Conservation (phyloP, 1,140 invertebrate species). For the Macrobrachium nipponense region DNA sequence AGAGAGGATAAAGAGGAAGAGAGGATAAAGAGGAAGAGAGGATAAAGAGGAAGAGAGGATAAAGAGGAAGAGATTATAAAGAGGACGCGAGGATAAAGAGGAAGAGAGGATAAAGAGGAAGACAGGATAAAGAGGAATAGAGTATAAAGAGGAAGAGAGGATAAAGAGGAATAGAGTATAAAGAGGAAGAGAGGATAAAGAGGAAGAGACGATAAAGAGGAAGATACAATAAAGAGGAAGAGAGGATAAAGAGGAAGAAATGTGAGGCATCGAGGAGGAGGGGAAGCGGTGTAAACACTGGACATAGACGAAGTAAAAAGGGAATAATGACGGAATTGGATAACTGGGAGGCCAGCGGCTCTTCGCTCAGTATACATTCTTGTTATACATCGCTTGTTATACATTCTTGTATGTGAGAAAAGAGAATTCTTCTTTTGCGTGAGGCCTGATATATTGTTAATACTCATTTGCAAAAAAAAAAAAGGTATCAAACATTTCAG, state of each 20-base stretch:
- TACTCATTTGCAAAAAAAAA: too few species aligned
- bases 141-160: neutral
- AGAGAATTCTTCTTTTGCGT: too few species aligned
- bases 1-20: neutral
- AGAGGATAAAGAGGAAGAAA: neutral
- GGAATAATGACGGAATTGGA: too few species aligned
- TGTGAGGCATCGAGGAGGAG: neutral
- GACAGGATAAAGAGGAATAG: neutral
- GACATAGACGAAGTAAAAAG: conserved; percentile 1
- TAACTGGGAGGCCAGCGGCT: too few species aligned
- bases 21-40: neutral
- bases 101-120: neutral
- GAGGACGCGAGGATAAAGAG: neutral
- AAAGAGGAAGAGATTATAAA: neutral
- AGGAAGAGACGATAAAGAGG: neutral
- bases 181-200: neutral
- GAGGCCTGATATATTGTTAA: too few species aligned
- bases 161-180: neutral
- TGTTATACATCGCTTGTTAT: too few species aligned
- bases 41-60: neutral
- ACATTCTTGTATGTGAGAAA: too few species aligned
- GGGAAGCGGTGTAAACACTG: neutral
- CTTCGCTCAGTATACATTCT: too few species aligned
- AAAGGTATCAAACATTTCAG: too few species aligned
- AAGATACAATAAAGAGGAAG: neutral